A percentile compares a stretch with the other conserved stretches of the same genome.
Evolutionary conservation across 2,888 invertebrate genomes (phyloP).

Genomic region (Eupithecia abbreviata): DNA sequence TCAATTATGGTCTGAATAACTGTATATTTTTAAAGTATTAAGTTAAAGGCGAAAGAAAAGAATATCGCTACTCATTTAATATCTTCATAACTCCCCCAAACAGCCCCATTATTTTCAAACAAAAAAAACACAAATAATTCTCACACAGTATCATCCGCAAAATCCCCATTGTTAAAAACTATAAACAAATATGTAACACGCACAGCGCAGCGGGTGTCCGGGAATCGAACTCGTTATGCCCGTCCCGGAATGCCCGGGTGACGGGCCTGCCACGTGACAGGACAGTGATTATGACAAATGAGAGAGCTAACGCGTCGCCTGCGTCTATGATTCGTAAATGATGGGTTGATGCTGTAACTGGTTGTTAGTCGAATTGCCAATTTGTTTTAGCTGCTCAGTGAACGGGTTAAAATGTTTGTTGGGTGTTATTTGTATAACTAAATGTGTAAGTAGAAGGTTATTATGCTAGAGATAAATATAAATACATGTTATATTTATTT

Average conservation of each 20-base stretch:
- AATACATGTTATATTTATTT: neutral
- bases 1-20: neutral
- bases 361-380: slow-evolving; percentile 38
- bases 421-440: neutral
- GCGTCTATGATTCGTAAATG: slow-evolving; percentile 43
- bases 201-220: slow-evolving; percentile 65
- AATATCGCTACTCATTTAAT: neutral
- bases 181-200: slow-evolving; percentile 51
- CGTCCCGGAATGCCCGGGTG: slow-evolving; percentile 9
- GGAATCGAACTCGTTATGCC: slow-evolving; percentile 63
- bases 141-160: slow-evolving; percentile 22
- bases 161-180: slow-evolving; percentile 37
- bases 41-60: too few species aligned
- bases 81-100: neutral
- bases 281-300: slow-evolving; percentile 45
- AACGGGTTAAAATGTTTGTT: slow-evolving; percentile 10
- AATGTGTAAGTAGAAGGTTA: neutral
- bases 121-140: slow-evolving; percentile 15
- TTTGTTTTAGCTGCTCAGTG: slow-evolving; percentile 29
- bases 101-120: neutral
- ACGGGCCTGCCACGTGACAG: slow-evolving; percentile 32
- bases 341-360: slow-evolving; percentile 35
- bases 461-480: neutral
- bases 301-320: slow-evolving; percentile 38
- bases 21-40: neutral